Conservation (phyloP, 1,140 invertebrate genomes). For the Octopus bimaculoides region DNA sequence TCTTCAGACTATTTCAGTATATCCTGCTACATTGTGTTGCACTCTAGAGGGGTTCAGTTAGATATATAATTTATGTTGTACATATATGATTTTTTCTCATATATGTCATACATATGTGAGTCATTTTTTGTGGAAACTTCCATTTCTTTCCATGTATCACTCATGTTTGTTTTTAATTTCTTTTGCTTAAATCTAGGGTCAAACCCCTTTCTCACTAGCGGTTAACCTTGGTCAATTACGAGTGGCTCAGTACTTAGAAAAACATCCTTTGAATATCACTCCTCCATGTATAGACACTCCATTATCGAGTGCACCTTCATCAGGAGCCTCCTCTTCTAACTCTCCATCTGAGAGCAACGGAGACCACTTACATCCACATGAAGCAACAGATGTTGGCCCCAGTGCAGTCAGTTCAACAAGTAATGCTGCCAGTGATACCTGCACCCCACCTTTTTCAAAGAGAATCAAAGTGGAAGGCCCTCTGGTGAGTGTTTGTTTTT, state of each 20-base stretch:
- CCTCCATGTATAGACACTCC: neutral
- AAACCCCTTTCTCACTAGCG: neutral
- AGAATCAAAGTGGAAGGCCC: neutral
- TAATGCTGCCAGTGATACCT: neutral
- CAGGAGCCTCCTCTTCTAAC: neutral
- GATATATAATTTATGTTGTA: too few species aligned
- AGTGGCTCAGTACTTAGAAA: neutral
- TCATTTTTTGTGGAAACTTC: too few species aligned
- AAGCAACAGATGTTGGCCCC: neutral
- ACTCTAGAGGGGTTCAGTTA: too few species aligned
- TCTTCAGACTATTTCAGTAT: too few species aligned
- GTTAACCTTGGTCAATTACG: neutral
- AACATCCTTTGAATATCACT: neutral
- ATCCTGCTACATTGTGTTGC: too few species aligned
- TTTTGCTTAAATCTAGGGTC: neutral
- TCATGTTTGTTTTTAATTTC: neutral
- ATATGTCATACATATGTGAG: too few species aligned
- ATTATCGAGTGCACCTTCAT: neutral
- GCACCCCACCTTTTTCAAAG: conserved; percentile 3
- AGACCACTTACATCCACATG: neutral
- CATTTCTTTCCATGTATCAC: too few species aligned
- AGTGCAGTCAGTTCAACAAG: neutral
- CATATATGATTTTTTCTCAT: too few species aligned
- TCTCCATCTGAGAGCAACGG: neutral
- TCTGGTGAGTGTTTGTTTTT: neutral